Percentiles rank a stretch among this genome's conserved stretches.
phyloP scores from a whole-genome alignment of 2,888 invertebrate genomes.

The Cerceris ruficornis region DNA sequence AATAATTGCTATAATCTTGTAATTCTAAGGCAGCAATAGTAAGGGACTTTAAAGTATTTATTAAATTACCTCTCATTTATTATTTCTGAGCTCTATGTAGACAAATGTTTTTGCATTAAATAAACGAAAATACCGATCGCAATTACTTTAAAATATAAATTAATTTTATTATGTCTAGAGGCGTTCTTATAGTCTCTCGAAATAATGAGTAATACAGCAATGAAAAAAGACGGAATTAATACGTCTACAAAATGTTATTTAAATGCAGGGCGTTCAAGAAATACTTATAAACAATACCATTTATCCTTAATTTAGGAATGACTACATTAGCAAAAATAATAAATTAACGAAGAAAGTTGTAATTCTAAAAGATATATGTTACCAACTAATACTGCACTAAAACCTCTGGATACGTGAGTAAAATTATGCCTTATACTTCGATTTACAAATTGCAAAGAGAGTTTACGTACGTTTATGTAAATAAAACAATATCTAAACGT shows the following conservation, averaged over 20 bases:
- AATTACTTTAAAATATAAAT: constrained; percentile 27
- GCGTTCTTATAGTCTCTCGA: constrained; percentile 4
- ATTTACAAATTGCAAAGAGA: background rate
- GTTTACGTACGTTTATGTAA: background rate
- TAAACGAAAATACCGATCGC: constrained; percentile 3
- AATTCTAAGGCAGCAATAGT: constrained; percentile 46
- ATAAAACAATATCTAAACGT: background rate
- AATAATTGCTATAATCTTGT: constrained; percentile 30
- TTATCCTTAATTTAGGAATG: constrained; percentile 12
- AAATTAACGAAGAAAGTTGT: constrained; percentile 15
- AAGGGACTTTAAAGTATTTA: constrained; percentile 35
- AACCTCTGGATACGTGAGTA: constrained; percentile 8
- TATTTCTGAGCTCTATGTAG: constrained; percentile 28
- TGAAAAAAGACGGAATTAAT: background rate
- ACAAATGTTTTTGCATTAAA: constrained; percentile 34
- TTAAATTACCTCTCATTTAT: constrained; percentile 39
- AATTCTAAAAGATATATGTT: constrained; percentile 12
- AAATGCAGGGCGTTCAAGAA: constrained; percentile 34
- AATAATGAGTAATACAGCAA: background rate
- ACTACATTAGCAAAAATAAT: constrained; percentile 19
- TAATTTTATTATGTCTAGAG: constrained; percentile 34
- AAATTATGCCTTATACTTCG: background rate
- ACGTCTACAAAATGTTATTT: background rate
- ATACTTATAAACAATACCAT: constrained; percentile 28
- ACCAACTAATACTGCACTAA: constrained; percentile 10